Base-by-base conservation (phyloP, 2,888 invertebrate genomes). In the Melanostoma scalare region DNA sequence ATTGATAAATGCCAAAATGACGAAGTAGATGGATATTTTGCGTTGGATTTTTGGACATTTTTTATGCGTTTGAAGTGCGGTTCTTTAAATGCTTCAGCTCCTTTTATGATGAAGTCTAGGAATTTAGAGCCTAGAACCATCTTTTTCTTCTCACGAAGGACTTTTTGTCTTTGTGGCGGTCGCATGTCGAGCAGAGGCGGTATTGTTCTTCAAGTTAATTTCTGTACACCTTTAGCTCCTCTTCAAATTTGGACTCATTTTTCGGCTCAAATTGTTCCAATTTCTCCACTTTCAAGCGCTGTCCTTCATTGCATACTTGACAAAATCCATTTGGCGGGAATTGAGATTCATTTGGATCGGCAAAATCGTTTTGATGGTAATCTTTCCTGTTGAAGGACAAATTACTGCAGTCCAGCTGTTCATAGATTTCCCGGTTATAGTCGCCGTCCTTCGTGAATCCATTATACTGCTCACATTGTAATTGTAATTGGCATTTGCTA, bases 381-480 rank as follows among this genome's bases (percentile, higher is more conserved):
- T 85, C 81, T 61, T 40, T 67, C 42, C 58, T 63, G 0, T 10
- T 8, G n/a, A 60, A 36, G 31, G 79, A 72, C 42, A 71, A 65
- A 63, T 72, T 65, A 75, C 87, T 87, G 74, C 86, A 86, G 71
- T 89, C 87, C 20, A 87, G 84, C 75, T 89, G 94, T 80, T 93
- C 93, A 10, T 93, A 93, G 74, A 96, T 94, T 33, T 92, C 91
- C 85, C 93, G 93, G 87, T 94, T 94, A 88, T 95, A 96, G 88
- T 93, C 94, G 0, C 95, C 95, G 89, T 94, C 93, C 93, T 94
- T 92, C 9, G 93, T 93, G 90, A 98, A 98, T 65, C 97, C 97
- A 92, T 98, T 98, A 90, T 97, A 97, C 89, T 98, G 98, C 44
- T 95, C 94, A 91, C 98, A 98, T 86, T 92, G 91, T 0, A 94